A percentile compares a stretch with the other conserved stretches of the same genome.
These are phyloP conservation scores for Rhyacophila evoluta DNA, from an alignment of 2,888 invertebrate species.

Conservation along the genomic window DNA sequence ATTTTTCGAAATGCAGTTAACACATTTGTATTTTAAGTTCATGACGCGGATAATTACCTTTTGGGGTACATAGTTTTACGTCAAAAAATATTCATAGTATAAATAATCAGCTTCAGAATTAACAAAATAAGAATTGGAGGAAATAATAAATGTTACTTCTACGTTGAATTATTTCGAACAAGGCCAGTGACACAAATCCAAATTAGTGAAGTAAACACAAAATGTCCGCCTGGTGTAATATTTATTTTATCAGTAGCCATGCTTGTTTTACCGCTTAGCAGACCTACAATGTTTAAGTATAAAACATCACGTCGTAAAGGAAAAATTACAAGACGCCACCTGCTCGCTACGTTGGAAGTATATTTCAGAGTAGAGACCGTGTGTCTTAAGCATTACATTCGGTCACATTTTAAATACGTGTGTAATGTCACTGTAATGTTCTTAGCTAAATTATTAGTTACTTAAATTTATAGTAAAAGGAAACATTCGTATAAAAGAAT, in stretches of 20 bases:
- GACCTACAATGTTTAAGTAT: neutral
- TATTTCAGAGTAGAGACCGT: too few species aligned
- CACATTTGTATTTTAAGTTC: too few species aligned
- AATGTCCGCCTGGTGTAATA: neutral
- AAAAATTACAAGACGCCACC: conserved; percentile 22
- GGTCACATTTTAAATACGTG: too few species aligned
- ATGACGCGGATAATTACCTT: neutral
- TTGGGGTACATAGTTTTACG: neutral
- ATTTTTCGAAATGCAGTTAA: too few species aligned
- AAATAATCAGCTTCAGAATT: neutral
- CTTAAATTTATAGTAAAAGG: too few species aligned
- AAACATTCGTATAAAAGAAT: too few species aligned
- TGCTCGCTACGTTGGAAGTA: too few species aligned
- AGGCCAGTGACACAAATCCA: neutral
- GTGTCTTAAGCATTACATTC: too few species aligned
- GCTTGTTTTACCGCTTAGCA: neutral
- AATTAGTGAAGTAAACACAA: neutral
- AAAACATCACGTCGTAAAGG: neutral
- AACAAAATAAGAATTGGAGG: neutral
- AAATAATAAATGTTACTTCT: neutral
- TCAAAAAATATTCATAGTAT: neutral
- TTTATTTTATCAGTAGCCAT: conserved; percentile 3
- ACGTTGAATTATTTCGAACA: neutral
- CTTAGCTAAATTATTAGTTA: too few species aligned
- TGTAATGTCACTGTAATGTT: too few species aligned